Base-by-base conservation (phyloP, 2,113 vertebrate species). In the Colaptes auratus region DNA sequence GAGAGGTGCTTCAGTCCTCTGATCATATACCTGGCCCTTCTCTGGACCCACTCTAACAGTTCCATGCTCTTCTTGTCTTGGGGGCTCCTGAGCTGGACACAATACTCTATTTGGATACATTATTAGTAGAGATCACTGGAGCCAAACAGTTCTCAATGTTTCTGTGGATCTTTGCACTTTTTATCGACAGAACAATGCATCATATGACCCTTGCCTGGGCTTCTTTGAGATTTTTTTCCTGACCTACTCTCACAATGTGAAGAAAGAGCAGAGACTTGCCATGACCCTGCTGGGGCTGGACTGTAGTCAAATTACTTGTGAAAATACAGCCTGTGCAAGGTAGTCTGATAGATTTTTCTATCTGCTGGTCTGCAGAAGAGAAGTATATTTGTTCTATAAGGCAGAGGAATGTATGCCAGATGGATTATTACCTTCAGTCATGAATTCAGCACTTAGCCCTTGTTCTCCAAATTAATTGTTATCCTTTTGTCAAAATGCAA, bases 401-500 rank as follows among this genome's bases (percentile, higher is more conserved):
- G 63, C 63, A 87, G 74, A 71, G 55, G 76, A 81, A 28, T 20
- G 10, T 52, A 31, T 0, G 1, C 46, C 69, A 79, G 19, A 8
- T 65, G 53, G 28, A 46, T 90, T 48, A 67, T 48, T 70, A 64
- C 60, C 0, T 35, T 80, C 15, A 70, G 25, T 81, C 24, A 55
- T 23, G 3, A 89, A 79, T 70, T 83, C 80, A 74, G 18, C 73
- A 58, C 23, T 84, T 73, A 61, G 53, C 20, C 2, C 2, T 42
- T 90, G 39, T 71, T 84, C 58, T 82, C 75, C 70, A 74, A 88
- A 82, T 75, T 39, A 84, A 73, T 87, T 59, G 39, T 77, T 74
- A 75, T 3, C 9, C 36, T 76, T 74, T 65, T 33, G 65, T 64
- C 33, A 25, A 19, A 93, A 88, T 75, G 30, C 16, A 66, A 69